Base-by-base conservation (phyloP, 1,140 invertebrate species). In the Latrodectus geometricus region DNA sequence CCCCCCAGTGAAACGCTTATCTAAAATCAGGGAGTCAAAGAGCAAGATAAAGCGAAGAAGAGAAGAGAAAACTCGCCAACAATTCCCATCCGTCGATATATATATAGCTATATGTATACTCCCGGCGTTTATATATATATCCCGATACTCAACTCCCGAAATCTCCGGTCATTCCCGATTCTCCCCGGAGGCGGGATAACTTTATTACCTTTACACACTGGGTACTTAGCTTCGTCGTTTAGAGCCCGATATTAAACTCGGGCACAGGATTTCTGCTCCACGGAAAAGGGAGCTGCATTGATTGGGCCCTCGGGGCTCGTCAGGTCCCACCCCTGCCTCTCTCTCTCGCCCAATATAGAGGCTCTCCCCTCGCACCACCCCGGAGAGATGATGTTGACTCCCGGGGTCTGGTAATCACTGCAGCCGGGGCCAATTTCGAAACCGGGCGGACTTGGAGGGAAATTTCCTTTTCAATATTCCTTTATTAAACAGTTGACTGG, bases 171-270 rank as follows among this genome's bases (percentile, higher is more conserved):
- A 65, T 21, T 11, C 12, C 69, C 50, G 9, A 21, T 48, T 70
- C 66, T 35, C 48, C 82, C 82, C 74, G 75, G 82, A 85, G 82
- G 82, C 82, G 82, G 82, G 82, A 85, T 85, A 85, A 85, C 82
- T 85, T 85, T 85, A 85, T 85, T 85, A 85, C 82, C 82, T 85
- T 85, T 85, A 85, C 82, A 85, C 82, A 85, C 82, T 77, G 82
- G 54, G 73, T 85, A 85, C 82, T 85, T 85, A 85, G 82, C 65
- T 61, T 85, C 82, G 82, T 85, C 82, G 82, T 85, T 85, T 85
- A 85, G 82, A 77, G 52, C 35, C 82, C 82, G 82, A 85, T 85
- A 85, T 85, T 85, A 85, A 85, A 85, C 82, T 77, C 73, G 12
- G 81, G 73, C 49, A 52, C 54, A 48, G 68, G 69, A 72, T 70